These are phyloP conservation scores for Drosophila gunungcola DNA, from an alignment of 1,140 invertebrate species.

Conservation along the genomic window DNA sequence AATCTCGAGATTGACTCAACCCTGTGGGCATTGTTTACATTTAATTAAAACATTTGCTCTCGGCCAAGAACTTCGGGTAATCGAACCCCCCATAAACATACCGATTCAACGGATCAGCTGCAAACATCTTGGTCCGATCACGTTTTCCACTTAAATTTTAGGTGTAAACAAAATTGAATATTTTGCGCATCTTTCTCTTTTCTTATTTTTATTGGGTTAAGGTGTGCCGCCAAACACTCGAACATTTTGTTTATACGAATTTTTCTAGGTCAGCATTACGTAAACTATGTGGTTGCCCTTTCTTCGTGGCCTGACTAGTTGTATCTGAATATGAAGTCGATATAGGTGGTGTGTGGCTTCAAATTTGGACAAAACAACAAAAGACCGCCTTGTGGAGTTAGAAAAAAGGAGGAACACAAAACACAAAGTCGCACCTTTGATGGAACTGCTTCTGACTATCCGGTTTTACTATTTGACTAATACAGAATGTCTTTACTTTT, in stretches of 20 bases:
- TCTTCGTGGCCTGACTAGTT: conserved; percentile 5
- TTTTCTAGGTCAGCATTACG: conserved; percentile 43
- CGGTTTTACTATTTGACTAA: conserved; percentile 58
- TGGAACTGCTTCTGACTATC: conserved; percentile 25
- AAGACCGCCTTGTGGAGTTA: conserved; percentile 19
- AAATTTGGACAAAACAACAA: conserved; percentile 25
- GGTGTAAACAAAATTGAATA: conserved; percentile 13
- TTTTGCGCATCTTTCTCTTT: conserved; percentile 10
- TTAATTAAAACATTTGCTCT: conserved; percentile 24
- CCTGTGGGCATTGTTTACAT: conserved; percentile 26
- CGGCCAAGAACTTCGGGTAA: neutral
- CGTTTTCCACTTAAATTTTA: conserved; percentile 20
- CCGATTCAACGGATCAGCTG: conserved; percentile 24
- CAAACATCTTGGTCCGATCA: conserved; percentile 18
- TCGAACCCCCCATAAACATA: conserved; percentile 16
- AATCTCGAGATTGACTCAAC: conserved; percentile 13
- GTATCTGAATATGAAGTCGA: neutral
- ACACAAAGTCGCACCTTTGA: conserved; percentile 32
- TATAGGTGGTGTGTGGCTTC: conserved; percentile 4
- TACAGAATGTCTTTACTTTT: conserved; percentile 36
- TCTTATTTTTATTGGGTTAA: conserved; percentile 14
- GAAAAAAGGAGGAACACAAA: conserved; percentile 1
- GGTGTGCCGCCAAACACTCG: conserved; percentile 6
- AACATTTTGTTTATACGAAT: conserved; percentile 26
- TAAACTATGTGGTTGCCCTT: conserved; percentile 3